Conservation (phyloP, 1,140 invertebrate species). For the Melipona quadrifasciata region DNA sequence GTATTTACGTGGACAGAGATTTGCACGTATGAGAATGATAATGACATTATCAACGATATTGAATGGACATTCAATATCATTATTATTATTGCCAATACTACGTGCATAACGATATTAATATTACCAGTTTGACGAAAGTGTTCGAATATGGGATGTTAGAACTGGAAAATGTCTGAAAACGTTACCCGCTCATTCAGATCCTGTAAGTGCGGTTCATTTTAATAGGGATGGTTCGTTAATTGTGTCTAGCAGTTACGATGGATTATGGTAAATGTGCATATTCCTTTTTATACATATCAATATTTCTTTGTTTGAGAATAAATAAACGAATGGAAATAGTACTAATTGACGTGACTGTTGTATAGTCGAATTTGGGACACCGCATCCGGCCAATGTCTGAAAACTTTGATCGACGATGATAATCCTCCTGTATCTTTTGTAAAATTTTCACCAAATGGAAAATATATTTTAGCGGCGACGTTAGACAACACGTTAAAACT, state of each 20-base stretch:
- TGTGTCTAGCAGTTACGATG: constrained; percentile 99
- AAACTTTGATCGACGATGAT: constrained; percentile 98
- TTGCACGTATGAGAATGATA: background rate
- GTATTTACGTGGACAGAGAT: background rate
- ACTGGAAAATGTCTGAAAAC: constrained; percentile 99
- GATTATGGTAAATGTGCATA: constrained; percentile 91
- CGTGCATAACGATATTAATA: no score
- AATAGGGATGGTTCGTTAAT: constrained; percentile 99
- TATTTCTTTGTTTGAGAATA: background rate
- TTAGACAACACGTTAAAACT: constrained; percentile 99
- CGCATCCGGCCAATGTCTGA: constrained; percentile 98
- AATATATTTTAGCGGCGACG: constrained; percentile 99
- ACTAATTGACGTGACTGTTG: constrained; percentile 56
- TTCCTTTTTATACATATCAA: background rate
- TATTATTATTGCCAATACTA: constrained; percentile 42
- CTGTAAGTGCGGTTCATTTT: constrained; percentile 99
- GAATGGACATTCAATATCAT: background rate
- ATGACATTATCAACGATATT: background rate
- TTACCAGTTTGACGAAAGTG: constrained; percentile 97
- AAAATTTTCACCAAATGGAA: constrained; percentile 99
- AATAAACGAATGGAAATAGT: background rate
- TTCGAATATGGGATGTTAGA: constrained; percentile 99
- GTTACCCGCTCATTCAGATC: constrained; percentile 99
- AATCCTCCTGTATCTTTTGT: constrained; percentile 99
- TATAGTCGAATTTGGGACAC: constrained; percentile 99